These are phyloP conservation scores for Crenuchus spilurus DNA, from an alignment of 2,797 vertebrate species.

Conservation along the genomic window DNA sequence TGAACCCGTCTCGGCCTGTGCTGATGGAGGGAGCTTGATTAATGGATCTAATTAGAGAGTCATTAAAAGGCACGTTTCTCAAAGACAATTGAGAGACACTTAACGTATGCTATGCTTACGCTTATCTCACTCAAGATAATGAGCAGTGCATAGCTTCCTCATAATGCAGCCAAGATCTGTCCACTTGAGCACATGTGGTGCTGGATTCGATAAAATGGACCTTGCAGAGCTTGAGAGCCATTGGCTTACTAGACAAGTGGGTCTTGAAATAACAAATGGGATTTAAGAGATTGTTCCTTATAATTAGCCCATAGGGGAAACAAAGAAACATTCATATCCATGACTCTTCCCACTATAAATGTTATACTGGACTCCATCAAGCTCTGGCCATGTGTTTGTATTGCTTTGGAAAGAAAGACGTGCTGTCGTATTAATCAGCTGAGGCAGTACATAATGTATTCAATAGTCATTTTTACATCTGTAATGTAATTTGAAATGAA, in stretches of 20 bases:
- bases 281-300: constrained; percentile 18
- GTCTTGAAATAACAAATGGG: constrained; percentile 38
- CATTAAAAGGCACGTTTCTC: constrained; percentile 76
- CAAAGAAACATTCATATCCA: constrained; percentile 19
- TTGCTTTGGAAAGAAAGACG: no score
- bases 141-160: constrained; percentile 56
- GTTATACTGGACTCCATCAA: no score
- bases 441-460: no score
- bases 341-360: no score
- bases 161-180: constrained; percentile 65
- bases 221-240: constrained; percentile 10
- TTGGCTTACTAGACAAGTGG: constrained; percentile 33
- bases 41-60: constrained; percentile 78
- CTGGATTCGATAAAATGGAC: neutral
- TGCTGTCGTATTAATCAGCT: no score
- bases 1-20: constrained; percentile 68
- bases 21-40: constrained; percentile 80
- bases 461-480: no score
- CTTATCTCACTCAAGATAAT: constrained; percentile 63
- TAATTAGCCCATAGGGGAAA: constrained; percentile 42
- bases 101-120: constrained; percentile 60
- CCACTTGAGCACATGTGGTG: constrained; percentile 26
- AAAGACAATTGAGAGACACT: constrained; percentile 67
- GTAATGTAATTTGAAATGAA: no score
- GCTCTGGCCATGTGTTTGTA: no score